Evolutionary conservation across 2,113 vertebrate genomes (phyloP), one percentile per base, ranked within the genome.

Genomic region (Propithecus coquereli): DNA sequence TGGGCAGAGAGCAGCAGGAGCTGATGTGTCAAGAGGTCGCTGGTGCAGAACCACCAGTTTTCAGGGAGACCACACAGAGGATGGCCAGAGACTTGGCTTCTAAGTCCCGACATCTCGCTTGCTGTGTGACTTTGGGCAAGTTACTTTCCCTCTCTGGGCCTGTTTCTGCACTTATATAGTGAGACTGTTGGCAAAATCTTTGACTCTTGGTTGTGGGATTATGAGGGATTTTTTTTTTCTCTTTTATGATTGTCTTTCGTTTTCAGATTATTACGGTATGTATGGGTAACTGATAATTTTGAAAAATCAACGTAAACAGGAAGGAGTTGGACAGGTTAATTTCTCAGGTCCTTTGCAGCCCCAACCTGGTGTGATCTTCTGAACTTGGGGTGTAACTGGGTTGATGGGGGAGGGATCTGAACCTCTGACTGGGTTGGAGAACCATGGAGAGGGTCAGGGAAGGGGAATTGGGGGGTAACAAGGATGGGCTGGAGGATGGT

Each of bases 41-140:
- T 47, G 73, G 70, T 54, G 27, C 40, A 50, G 68, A 54, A 23
- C 57, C 70, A 27, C 45, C 11, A 63, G 25, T 63, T 63, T 63
- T 12, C 61, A 63, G 25, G 25, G 61, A 77, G 73, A 45, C 61
- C n/a, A 47, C 65, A n/a, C 57, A 79, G 73, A 66, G 43, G 61
- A 6, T 32, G 30, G n/a, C 68, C 17, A 37, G 80, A 88, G 86
- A 43, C 30, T 10, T 54, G n/a, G 68, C 61, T 94, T 94, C 83
- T 63, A 20, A 20, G 77, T 85, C 90, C 74, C 54, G 27, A n/a
- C 59, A 12, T 74, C 47, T 88, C 40, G 54, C 32, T 86, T 87
- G 77, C 77, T 96, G 54, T 93, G 93, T 97, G 93, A 96, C 82
- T 82, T 92, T 61, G 82, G 80, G 34, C 77, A 57, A 95, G 32